Percentiles rank a stretch among this genome's conserved stretches.
Evolutionary conservation across 2,888 invertebrate species (phyloP).

Genomic region (Stictocephala bisonia): DNA sequence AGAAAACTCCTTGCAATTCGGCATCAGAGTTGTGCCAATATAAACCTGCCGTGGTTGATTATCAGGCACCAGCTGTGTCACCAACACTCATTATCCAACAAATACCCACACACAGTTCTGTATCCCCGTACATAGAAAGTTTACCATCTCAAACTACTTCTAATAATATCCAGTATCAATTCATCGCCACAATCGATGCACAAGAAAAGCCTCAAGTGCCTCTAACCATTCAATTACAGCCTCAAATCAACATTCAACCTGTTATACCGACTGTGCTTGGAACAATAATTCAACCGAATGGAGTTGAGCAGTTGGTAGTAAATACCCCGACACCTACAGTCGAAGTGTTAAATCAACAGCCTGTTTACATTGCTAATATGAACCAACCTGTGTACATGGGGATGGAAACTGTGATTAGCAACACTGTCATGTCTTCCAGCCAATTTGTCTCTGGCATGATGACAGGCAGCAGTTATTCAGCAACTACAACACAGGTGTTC

Average conservation of each 20-base stretch:
- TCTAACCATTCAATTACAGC: constrained; percentile 53
- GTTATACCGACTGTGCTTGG: constrained; percentile 67
- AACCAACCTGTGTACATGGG: constrained; percentile 86
- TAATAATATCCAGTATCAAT: constrained; percentile 83
- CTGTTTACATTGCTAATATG: constrained; percentile 66
- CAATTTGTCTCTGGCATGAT: constrained; percentile 85
- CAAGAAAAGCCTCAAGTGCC: constrained; percentile 64
- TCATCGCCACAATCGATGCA: constrained; percentile 78
- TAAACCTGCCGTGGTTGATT: constrained; percentile 21
- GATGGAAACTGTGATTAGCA: constrained; percentile 87
- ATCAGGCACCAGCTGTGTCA: constrained; percentile 64
- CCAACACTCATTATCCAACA: constrained; percentile 79
- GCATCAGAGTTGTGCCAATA: not conserved
- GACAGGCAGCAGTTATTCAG: constrained; percentile 85
- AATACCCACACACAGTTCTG: constrained; percentile 70
- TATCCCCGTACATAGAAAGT: constrained; percentile 75
- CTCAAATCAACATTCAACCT: constrained; percentile 56
- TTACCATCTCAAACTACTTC: constrained; percentile 74
- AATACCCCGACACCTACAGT: constrained; percentile 63
- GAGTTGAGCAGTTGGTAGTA: constrained; percentile 65
- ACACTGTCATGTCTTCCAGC: constrained; percentile 86
- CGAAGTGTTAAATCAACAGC: constrained; percentile 72
- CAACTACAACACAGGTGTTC: constrained; percentile 85
- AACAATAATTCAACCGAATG: constrained; percentile 71
- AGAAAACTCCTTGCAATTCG: constrained; percentile 1